These are phyloP conservation scores for Arge pagana DNA, from an alignment of 2,888 invertebrate species.

Conservation along the genomic window DNA sequence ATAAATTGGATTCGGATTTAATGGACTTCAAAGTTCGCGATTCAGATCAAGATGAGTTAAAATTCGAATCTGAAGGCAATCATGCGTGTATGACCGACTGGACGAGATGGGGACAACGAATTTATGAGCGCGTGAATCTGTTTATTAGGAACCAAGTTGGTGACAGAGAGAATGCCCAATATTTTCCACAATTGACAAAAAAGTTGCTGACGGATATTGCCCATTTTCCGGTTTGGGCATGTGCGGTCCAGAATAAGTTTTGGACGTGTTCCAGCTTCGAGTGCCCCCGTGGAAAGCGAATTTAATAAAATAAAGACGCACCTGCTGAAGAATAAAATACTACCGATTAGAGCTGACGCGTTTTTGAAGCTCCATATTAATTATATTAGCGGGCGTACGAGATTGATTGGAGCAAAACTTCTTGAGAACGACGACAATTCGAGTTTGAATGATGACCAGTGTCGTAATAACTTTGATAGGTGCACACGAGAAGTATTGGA, in stretches of 20 bases:
- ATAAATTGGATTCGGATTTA: background rate
- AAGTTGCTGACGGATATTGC: slow-evolving; percentile 10
- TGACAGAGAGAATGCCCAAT: slow-evolving; percentile 17
- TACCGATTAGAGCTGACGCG: slow-evolving; percentile 7
- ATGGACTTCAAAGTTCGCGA: background rate
- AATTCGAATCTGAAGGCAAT: background rate
- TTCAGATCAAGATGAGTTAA: background rate
- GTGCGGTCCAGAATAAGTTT: slow-evolving; percentile 16
- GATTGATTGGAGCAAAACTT: slow-evolving; percentile 11
- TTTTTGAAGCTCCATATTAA: slow-evolving; percentile 16
- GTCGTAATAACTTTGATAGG: no score
- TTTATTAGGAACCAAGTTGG: slow-evolving; percentile 3
- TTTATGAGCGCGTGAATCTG: background rate
- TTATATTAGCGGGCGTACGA: slow-evolving; percentile 13
- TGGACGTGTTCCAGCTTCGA: slow-evolving; percentile 24
- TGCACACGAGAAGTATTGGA: background rate
- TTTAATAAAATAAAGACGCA: slow-evolving; percentile 22
- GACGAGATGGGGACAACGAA: slow-evolving; percentile 4
- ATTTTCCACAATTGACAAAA: slow-evolving; percentile 4
- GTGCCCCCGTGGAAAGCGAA: slow-evolving; percentile 25
- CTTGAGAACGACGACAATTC: background rate
- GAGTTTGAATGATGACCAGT: background rate
- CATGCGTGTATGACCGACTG: background rate
- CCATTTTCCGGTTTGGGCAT: slow-evolving; percentile 21
- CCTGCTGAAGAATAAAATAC: slow-evolving; percentile 6